Percentiles rank a stretch among this genome's conserved stretches.
These are phyloP conservation scores for Phaedon cochleariae DNA, from an alignment of 2,888 invertebrate genomes.

Conservation along the genomic window DNA sequence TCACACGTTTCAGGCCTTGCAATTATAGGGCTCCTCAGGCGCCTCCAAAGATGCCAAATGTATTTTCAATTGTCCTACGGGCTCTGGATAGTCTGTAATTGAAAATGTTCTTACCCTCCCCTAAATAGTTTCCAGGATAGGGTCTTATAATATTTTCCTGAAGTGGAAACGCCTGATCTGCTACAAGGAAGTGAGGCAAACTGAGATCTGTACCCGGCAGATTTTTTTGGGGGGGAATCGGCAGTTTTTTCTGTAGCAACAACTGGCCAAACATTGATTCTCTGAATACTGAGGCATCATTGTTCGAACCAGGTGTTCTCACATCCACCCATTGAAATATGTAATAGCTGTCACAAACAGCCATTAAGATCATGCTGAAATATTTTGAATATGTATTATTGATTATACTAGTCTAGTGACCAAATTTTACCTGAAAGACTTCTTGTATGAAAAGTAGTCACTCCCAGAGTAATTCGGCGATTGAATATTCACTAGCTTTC, in stretches of 20 bases:
- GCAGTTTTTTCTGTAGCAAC: slow-evolving; percentile 4
- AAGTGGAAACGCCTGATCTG: slow-evolving; percentile 8
- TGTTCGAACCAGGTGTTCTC: slow-evolving; percentile 44
- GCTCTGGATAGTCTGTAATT: not conserved
- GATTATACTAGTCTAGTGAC: not conserved
- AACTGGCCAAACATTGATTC: slow-evolving; percentile 5
- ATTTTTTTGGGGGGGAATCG: slow-evolving; percentile 3
- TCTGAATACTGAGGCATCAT: slow-evolving; percentile 16
- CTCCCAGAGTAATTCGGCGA: slow-evolving; percentile 17
- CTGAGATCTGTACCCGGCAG: not conserved
- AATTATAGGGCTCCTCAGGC: not conserved
- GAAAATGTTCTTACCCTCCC: not conserved
- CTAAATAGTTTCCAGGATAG: not conserved
- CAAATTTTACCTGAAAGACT: slow-evolving; percentile 22
- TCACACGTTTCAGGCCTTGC: not conserved
- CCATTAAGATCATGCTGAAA: slow-evolving; percentile 43
- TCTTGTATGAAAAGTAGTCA: slow-evolving; percentile 51
- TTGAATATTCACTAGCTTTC: slow-evolving; percentile 48
- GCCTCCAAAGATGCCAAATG: too few species aligned
- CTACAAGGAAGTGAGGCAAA: slow-evolving; percentile 23
- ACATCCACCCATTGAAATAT: slow-evolving; percentile 49
- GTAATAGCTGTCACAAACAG: slow-evolving; percentile 49
- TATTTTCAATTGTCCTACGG: too few species aligned
- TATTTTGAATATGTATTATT: slow-evolving; percentile 5
- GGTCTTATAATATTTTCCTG: not conserved